These are phyloP conservation scores for Dendroctonus ponderosae DNA, from an alignment of 1,140 invertebrate genomes.

Conservation along the genomic window DNA sequence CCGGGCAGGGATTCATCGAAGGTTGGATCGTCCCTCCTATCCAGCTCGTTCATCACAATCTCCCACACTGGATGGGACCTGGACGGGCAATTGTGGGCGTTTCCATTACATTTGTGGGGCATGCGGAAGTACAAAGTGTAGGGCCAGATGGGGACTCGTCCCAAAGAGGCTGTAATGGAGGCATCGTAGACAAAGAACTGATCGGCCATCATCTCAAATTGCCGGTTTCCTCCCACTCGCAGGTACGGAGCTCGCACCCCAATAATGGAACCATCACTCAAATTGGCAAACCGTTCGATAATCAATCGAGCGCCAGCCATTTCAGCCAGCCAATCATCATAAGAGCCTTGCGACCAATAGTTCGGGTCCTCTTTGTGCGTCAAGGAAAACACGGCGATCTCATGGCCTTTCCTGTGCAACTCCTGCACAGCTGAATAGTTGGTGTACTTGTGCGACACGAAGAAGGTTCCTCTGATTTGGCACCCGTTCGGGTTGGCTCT, in stretches of 20 bases:
- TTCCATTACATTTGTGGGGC: conserved; percentile 92
- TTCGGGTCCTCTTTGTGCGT: conserved; percentile 88
- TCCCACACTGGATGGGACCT: conserved; percentile 91
- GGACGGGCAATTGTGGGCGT: conserved; percentile 87
- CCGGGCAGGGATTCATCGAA: conserved; percentile 88
- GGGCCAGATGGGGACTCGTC: conserved; percentile 90
- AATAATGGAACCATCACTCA: conserved; percentile 86
- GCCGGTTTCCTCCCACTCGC: conserved; percentile 88
- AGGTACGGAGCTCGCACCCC: conserved; percentile 88
- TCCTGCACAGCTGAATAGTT: conserved; percentile 94
- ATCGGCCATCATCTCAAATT: conserved; percentile 95
- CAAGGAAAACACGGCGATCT: conserved; percentile 91
- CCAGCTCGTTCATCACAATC: conserved; percentile 94
- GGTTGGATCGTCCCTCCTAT: conserved; percentile 85
- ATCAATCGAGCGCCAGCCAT: conserved; percentile 91
- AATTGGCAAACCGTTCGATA: conserved; percentile 85
- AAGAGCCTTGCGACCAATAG: conserved; percentile 84
- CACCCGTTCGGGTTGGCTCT: conserved; percentile 91
- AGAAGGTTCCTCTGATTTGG: conserved; percentile 91
- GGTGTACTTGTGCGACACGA: conserved; percentile 93
- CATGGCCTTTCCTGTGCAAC: conserved; percentile 87
- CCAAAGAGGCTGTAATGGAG: conserved; percentile 86
- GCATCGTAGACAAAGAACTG: conserved; percentile 94
- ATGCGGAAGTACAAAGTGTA: conserved; percentile 94
- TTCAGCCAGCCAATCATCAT: conserved; percentile 92